phyloP scores from a whole-genome alignment of 2,888 invertebrate species.

The Steinernema carpocapsae region DNA sequence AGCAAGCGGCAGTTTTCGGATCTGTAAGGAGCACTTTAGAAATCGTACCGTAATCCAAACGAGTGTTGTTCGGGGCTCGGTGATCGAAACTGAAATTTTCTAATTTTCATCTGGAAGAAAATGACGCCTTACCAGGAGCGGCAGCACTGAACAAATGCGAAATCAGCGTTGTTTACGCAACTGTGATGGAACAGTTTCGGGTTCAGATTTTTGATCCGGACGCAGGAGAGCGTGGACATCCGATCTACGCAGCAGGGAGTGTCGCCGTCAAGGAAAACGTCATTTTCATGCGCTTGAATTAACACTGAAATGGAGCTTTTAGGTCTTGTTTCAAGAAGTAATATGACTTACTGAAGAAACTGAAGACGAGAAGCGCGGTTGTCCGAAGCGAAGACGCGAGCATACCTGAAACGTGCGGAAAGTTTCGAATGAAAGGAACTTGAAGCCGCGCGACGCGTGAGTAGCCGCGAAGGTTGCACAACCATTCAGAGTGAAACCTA shows the following conservation, averaged over 20 bases:
- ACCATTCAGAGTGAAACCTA: neutral
- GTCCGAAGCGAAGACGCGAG: neutral
- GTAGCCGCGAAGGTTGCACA: neutral
- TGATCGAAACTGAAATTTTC: conserved; percentile 4
- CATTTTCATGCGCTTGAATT: neutral
- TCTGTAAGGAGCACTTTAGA: conserved; percentile 42
- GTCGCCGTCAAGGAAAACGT: conserved; percentile 45
- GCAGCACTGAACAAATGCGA: conserved; percentile 66
- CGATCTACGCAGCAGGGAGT: conserved; percentile 66
- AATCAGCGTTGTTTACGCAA: conserved; percentile 60
- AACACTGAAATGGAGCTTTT: neutral
- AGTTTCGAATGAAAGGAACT: neutral
- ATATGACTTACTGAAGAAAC: neutral
- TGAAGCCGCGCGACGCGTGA: neutral
- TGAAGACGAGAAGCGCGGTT: neutral
- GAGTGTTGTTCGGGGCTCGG: neutral
- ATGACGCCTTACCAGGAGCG: conserved; percentile 51
- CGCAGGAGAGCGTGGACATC: conserved; percentile 58
- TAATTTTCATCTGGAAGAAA: too few relatives aligned
- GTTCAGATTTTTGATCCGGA: conserved; percentile 50
- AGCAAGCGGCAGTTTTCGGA: conserved; percentile 40
- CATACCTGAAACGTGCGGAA: neutral
- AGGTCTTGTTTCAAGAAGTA: neutral
- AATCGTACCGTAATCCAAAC: conserved; percentile 15
- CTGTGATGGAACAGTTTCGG: conserved; percentile 49